phyloP scores from a whole-genome alignment of 2,797 vertebrate genomes.

The Schizothorax lantsangensis region DNA sequence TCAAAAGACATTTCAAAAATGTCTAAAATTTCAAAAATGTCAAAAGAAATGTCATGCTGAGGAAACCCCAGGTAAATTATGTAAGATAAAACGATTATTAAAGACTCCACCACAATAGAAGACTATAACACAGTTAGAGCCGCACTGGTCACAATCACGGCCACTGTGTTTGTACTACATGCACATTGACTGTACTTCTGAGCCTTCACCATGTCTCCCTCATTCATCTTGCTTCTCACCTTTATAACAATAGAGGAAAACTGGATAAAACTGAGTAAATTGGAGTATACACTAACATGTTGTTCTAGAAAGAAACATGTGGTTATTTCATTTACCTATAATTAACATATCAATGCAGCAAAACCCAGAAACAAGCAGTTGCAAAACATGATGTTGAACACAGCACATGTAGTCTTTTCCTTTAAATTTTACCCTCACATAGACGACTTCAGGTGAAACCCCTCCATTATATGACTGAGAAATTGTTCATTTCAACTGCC shows the following conservation, averaged over 20 bases:
- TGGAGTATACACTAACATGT: too few species aligned
- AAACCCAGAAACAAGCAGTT: background rate
- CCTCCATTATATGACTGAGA: background rate
- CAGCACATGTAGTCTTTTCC: too few species aligned
- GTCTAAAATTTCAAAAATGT: too few species aligned
- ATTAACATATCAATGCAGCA: background rate
- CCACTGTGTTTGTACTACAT: background rate
- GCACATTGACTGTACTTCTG: background rate
- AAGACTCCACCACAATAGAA: background rate
- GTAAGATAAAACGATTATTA: background rate
- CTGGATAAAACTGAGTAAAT: too few species aligned
- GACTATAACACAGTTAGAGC: background rate
- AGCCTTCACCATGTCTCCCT: background rate
- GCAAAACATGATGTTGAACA: too few species aligned
- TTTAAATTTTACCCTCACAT: background rate
- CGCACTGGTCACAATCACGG: background rate
- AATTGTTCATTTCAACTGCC: background rate
- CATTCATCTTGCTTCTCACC: background rate
- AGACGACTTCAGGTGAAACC: background rate
- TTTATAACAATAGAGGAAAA: background rate
- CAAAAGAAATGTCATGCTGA: background rate
- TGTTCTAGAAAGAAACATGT: too few species aligned
- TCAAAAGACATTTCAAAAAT: background rate
- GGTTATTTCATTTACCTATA: too few species aligned
- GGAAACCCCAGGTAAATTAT: background rate